Evolutionary conservation across 2,797 vertebrate genomes (phyloP).

Genomic region (Micropoecilia bifurca): DNA sequence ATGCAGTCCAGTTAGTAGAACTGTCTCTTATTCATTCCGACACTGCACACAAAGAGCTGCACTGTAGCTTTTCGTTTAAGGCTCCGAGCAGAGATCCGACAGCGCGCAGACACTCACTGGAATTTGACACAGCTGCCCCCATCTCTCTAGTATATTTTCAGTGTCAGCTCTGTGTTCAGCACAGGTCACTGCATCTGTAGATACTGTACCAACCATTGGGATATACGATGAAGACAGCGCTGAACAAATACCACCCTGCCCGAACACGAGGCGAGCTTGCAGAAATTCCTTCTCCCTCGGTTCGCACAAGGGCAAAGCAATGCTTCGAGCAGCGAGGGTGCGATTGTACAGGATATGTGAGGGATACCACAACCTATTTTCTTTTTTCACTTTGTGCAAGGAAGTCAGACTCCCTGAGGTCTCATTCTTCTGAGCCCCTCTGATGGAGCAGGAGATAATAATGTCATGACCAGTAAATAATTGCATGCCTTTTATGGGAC

Average conservation of each 20-base stretch:
- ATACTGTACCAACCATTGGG: conserved; percentile 68
- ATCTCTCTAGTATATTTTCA: conserved; percentile 59
- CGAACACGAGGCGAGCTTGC: conserved; percentile 59
- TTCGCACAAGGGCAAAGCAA: conserved; percentile 83
- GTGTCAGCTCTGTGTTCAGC: conserved; percentile 69
- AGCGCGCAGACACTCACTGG: conserved; percentile 42
- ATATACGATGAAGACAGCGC: conserved; percentile 71
- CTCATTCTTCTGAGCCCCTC: conserved; percentile 83
- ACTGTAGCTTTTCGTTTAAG: conserved; percentile 50
- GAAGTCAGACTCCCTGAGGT: conserved; percentile 81
- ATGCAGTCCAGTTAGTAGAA: conserved; percentile 38
- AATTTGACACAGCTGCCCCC: conserved; percentile 65
- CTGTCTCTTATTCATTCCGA: conserved; percentile 60
- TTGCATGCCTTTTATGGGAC: conserved; percentile 83
- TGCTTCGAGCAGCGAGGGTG: conserved; percentile 50
- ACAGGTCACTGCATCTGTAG: conserved; percentile 72
- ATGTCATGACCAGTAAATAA: conserved; percentile 91
- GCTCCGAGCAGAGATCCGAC: conserved; percentile 27
- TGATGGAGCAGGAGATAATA: conserved; percentile 88
- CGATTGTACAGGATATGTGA: conserved; percentile 69
- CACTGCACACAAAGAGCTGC: conserved; percentile 41
- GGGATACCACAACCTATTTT: conserved; percentile 86
- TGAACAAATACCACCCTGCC: conserved; percentile 67
- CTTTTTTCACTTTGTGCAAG: conserved; percentile 66
- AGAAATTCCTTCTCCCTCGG: conserved; percentile 71